Percentiles rank a stretch among this genome's conserved stretches.
Evolutionary conservation across 2,797 vertebrate genomes (phyloP).

Genomic region (Fratercula arctica): DNA sequence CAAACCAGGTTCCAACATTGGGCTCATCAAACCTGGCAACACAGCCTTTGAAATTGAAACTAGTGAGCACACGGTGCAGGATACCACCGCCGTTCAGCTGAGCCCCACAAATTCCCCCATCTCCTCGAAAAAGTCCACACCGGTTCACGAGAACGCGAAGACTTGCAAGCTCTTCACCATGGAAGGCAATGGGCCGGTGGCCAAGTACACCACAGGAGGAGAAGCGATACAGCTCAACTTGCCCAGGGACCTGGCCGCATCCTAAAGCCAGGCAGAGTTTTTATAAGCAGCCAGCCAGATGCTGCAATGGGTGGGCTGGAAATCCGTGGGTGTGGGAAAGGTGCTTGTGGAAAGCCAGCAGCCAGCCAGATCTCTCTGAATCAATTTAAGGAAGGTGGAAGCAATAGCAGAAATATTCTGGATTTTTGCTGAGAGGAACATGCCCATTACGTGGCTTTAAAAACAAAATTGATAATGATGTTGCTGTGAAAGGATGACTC

Average conservation of each 20-base stretch:
- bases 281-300: not conserved
- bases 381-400: not conserved
- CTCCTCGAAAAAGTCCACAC: slow-evolving; percentile 84
- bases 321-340: not conserved
- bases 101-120: slow-evolving; percentile 87
- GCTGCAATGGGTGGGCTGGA: not conserved
- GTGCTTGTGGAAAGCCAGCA: not conserved
- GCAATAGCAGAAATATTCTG: not conserved
- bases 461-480: slow-evolving; percentile 1
- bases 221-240: slow-evolving; percentile 73
- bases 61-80: slow-evolving; percentile 92
- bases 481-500: not conserved
- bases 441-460: not conserved
- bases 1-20: slow-evolving; percentile 76
- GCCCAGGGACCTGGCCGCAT: slow-evolving; percentile 70
- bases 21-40: slow-evolving; percentile 79
- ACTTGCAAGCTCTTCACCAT: slow-evolving; percentile 74
- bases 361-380: not conserved
- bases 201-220: slow-evolving; percentile 54
- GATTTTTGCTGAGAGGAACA: not conserved
- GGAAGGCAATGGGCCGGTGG: slow-evolving; percentile 66
- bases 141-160: slow-evolving; percentile 66
- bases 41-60: slow-evolving; percentile 91
- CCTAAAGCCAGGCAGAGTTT: slow-evolving; percentile 51
- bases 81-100: slow-evolving; percentile 90